Evolutionary conservation across 2,113 vertebrate genomes (phyloP).

Genomic region (Melanotaenia duboulayi): DNA sequence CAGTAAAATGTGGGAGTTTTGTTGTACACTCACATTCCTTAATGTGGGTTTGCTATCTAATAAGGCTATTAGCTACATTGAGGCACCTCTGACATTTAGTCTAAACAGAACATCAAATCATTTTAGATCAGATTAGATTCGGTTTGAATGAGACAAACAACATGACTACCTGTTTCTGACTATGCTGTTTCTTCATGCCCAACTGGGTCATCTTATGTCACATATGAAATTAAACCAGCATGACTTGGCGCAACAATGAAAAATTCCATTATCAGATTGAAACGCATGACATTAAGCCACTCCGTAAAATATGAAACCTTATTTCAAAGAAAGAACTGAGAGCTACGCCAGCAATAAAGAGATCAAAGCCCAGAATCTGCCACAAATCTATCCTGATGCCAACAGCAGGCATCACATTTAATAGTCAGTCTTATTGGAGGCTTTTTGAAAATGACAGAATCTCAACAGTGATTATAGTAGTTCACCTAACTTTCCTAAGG

Average conservation of each 20-base stretch:
- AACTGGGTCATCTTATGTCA: slow-evolving; percentile 20
- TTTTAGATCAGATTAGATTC: background rate
- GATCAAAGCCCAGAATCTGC: slow-evolving; percentile 23
- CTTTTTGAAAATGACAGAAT: slow-evolving; percentile 1
- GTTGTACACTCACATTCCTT: background rate
- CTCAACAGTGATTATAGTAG: background rate
- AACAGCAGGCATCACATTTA: slow-evolving; percentile 21
- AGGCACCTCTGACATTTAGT: background rate
- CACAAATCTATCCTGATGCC: slow-evolving; percentile 9
- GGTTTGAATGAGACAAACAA: background rate
- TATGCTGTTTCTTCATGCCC: slow-evolving; percentile 1
- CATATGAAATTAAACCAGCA: slow-evolving; percentile 44
- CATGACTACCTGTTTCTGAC: too few species aligned
- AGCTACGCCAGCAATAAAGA: slow-evolving; percentile 11
- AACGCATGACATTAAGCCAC: slow-evolving; percentile 23
- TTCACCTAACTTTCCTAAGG: background rate
- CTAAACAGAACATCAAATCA: background rate
- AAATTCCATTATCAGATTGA: slow-evolving; percentile 55
- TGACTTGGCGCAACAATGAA: slow-evolving; percentile 23
- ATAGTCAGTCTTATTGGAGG: slow-evolving; percentile 10
- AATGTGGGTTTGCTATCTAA: background rate
- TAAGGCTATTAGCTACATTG: background rate
- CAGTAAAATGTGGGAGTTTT: slow-evolving; percentile 7
- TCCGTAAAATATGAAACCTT: slow-evolving; percentile 2
- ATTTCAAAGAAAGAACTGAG: slow-evolving; percentile 18